Evolutionary conservation across 2,797 vertebrate genomes (phyloP).

Genomic region (Astyanax mexicanus): DNA sequence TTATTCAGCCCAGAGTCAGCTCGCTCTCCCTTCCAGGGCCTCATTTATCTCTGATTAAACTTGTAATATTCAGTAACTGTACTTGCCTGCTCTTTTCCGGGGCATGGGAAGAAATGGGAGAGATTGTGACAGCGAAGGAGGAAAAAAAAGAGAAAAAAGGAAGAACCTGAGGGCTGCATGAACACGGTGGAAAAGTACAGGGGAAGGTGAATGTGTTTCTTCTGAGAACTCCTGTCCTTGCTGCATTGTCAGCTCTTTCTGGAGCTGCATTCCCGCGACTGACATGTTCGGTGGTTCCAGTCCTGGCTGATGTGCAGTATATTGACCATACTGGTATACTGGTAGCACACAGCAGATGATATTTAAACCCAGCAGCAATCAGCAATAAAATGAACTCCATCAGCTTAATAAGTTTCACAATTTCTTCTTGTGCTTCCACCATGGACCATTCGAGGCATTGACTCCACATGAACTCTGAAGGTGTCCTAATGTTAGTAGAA

Average conservation of each 20-base stretch:
- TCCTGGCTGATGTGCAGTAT: not conserved
- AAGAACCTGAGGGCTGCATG: constrained; percentile 36
- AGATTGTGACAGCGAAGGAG: not conserved
- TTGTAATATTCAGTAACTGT: constrained; percentile 57
- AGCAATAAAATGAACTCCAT: too few species aligned
- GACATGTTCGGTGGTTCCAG: not conserved
- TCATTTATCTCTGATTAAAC: constrained; percentile 67
- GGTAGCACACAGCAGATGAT: not conserved
- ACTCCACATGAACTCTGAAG: too few species aligned
- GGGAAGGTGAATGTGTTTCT: constrained; percentile 20
- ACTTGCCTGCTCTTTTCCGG: constrained; percentile 46
- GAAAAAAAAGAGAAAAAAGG: constrained; percentile 8
- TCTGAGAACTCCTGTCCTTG: constrained; percentile 8
- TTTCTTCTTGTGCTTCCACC: too few species aligned
- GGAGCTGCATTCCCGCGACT: not conserved
- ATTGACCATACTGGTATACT: not conserved
- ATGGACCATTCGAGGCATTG: too few species aligned
- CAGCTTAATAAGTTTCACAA: too few species aligned
- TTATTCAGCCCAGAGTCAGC: constrained; percentile 60
- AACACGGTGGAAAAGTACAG: constrained; percentile 8
- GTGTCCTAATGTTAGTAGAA: too few species aligned
- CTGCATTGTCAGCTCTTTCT: constrained; percentile 13
- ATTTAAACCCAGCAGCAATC: too few species aligned
- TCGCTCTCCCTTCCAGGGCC: constrained; percentile 58
- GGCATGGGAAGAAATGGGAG: constrained; percentile 34